Conservation (phyloP, 1,140 invertebrate genomes). For the Drosophila tropicalis region DNA sequence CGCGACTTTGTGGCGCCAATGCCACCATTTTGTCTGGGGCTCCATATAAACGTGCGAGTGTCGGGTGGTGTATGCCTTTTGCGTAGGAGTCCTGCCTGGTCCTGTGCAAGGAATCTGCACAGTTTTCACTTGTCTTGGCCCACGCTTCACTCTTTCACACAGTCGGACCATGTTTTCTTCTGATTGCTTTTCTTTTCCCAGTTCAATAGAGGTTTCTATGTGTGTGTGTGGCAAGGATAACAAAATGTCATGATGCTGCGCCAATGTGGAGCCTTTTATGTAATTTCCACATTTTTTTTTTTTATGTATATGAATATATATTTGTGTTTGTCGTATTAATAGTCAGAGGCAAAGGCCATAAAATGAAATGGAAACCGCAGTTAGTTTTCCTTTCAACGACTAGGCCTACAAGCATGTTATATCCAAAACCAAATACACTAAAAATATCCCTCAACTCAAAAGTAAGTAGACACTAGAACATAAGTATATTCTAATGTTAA, state of each 20-base stretch:
- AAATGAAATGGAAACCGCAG: slow-evolving; percentile 32
- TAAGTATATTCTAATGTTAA: too few relatives aligned
- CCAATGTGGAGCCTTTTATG: slow-evolving; percentile 78
- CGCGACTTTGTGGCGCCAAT: slow-evolving; percentile 79
- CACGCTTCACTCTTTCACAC: slow-evolving; percentile 47
- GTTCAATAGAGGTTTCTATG: not conserved
- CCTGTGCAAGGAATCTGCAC: slow-evolving; percentile 63
- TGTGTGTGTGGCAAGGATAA: slow-evolving; percentile 53
- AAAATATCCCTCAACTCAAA: not conserved
- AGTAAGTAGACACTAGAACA: not conserved
- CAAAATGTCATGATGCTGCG: slow-evolving; percentile 67
- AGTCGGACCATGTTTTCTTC: slow-evolving; percentile 32
- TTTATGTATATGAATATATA: slow-evolving; percentile 53
- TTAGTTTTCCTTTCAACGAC: not conserved
- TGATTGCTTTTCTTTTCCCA: slow-evolving; percentile 40
- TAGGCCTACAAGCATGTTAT: not conserved
- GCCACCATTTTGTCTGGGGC: slow-evolving; percentile 79
- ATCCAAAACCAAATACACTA: not conserved
- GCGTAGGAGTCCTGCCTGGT: slow-evolving; percentile 63
- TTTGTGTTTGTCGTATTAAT: slow-evolving; percentile 50
- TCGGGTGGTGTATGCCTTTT: slow-evolving; percentile 39
- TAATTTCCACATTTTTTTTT: slow-evolving; percentile 75
- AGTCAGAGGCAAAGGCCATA: slow-evolving; percentile 45
- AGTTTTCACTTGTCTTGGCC: slow-evolving; percentile 60
- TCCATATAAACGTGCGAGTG: slow-evolving; percentile 59